Evolutionary conservation across 2,113 vertebrate species (phyloP).

Genomic region (Ictidomys tridecemlineatus): DNA sequence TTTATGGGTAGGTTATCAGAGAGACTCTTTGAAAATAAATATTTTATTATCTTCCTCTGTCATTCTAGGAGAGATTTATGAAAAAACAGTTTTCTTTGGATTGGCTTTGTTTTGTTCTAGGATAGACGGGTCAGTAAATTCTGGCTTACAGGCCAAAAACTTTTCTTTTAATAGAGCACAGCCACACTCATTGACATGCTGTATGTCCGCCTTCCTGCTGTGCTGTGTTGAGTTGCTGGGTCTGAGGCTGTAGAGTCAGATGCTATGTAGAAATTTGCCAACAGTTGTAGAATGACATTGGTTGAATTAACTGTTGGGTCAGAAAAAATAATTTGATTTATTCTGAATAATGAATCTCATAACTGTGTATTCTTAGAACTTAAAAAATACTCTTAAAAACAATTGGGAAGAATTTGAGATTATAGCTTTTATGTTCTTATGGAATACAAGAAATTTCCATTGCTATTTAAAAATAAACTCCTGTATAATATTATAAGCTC

Average conservation of each 20-base stretch:
- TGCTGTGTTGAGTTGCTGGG: not conserved
- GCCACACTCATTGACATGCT: not conserved
- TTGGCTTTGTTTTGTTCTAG: not conserved
- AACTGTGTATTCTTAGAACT: not conserved
- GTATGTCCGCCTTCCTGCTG: not conserved
- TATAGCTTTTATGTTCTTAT: not conserved
- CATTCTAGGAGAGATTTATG: not conserved
- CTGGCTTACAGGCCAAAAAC: not conserved
- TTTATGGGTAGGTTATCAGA: not conserved
- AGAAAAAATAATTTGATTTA: constrained; percentile 17
- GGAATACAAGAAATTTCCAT: not conserved
- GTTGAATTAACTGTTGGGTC: not conserved
- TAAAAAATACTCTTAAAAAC: not conserved
- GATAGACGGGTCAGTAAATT: not conserved
- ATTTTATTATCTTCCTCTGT: not conserved
- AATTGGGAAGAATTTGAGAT: not conserved
- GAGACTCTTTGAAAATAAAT: not conserved
- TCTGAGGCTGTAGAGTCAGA: not conserved
- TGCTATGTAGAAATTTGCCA: not conserved
- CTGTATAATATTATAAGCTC: not conserved
- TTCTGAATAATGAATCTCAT: constrained; percentile 9
- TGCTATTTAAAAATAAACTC: constrained; percentile 31
- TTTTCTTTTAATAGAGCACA: not conserved
- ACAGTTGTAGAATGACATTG: not conserved
- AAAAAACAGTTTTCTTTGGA: not conserved